Evolutionary conservation across 1,140 invertebrate species (phyloP).

Genomic region (Macrostomum lignano): DNA sequence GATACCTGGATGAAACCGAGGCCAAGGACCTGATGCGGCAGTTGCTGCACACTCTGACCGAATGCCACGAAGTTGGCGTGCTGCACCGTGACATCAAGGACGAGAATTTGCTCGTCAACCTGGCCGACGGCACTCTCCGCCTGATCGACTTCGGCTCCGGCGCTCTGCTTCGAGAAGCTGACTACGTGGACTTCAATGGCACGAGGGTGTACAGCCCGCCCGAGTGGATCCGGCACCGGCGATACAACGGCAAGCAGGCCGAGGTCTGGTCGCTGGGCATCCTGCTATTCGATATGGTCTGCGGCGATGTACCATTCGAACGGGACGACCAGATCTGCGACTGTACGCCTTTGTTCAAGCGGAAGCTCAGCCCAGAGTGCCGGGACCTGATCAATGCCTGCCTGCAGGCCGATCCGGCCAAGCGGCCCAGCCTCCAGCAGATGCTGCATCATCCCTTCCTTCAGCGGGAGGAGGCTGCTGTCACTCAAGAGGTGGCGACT

Average conservation of each 20-base stretch:
- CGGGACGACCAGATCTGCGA: constrained; percentile 40
- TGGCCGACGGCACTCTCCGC: constrained; percentile 31
- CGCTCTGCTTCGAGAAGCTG: constrained; percentile 33
- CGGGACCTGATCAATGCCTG: neutral
- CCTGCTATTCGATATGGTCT: constrained; percentile 40
- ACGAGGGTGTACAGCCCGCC: constrained; percentile 41
- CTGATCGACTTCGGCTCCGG: constrained; percentile 42
- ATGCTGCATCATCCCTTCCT: neutral
- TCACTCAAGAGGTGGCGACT: too few species aligned
- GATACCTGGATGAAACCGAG: too few species aligned
- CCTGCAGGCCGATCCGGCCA: neutral
- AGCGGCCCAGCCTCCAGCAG: neutral
- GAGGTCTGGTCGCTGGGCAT: constrained; percentile 42
- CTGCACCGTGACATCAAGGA: constrained; percentile 42
- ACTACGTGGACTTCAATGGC: constrained; percentile 40
- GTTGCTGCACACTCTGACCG: constrained; percentile 23
- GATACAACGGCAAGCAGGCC: constrained; percentile 35
- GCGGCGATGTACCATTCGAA: constrained; percentile 42
- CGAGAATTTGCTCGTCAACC: constrained; percentile 38
- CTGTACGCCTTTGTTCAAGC: too few species aligned
- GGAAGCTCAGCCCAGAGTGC: too few species aligned
- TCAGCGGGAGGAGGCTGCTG: too few species aligned
- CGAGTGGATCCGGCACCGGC: constrained; percentile 36
- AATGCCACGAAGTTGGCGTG: constrained; percentile 22
- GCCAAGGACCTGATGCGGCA: constrained; percentile 33